Evolutionary conservation across 2,113 vertebrate genomes (phyloP).

Genomic region (Mormyrus iriodes): DNA sequence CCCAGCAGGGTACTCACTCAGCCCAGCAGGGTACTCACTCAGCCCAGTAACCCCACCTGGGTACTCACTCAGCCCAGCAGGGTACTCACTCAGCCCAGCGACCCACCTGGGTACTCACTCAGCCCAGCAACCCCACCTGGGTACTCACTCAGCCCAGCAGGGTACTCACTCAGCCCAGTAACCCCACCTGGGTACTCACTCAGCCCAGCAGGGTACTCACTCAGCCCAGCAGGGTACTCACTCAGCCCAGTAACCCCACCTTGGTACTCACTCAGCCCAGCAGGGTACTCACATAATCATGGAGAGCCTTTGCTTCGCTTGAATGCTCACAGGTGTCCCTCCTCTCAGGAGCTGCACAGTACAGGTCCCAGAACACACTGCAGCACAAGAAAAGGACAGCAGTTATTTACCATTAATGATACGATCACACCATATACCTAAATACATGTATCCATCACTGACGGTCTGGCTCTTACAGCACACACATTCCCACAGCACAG

Average conservation of each 20-base stretch:
- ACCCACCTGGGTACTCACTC: neutral
- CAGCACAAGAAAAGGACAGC: constrained; percentile 29
- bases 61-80: too few species aligned
- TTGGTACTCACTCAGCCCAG: neutral
- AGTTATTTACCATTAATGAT: constrained; percentile 32
- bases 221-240: neutral
- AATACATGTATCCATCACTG: neutral
- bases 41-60: too few species aligned
- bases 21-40: too few species aligned
- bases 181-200: neutral
- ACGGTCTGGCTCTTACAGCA: neutral
- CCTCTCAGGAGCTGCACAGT: constrained; percentile 97
- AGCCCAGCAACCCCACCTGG: too few species aligned
- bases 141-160: too few species aligned
- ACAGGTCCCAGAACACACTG: constrained; percentile 99
- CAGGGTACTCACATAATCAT: constrained; percentile 94
- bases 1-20: too few species aligned
- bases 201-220: neutral
- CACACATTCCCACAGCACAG: neutral
- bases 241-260: neutral
- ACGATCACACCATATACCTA: neutral
- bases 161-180: too few species aligned
- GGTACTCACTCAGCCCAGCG: neutral
- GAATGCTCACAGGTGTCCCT: constrained; percentile 99
- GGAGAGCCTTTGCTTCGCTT: constrained; percentile 99